Base-by-base conservation (phyloP, 2,888 invertebrate genomes). In the Galerucella pusilla region DNA sequence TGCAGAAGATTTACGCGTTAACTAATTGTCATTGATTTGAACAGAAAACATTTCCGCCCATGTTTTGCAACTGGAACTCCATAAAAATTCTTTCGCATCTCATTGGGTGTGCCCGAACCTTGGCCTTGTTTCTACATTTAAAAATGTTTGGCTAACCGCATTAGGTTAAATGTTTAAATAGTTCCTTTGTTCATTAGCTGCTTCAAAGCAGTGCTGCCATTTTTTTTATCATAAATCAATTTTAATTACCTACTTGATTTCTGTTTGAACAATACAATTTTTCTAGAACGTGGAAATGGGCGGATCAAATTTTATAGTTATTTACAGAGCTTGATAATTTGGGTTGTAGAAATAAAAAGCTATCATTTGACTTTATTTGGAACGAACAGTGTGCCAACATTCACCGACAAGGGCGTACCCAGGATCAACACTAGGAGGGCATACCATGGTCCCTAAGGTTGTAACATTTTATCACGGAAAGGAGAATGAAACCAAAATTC, bases 101-200 rank as follows among this genome's bases (percentile, higher is more conserved):
- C 49, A 6, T n/a, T 76, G 78, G 76, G 78, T 78, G 78, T 78
- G 76, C 71, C 70, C 49, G 65, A 76, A 76, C 76, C 78, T 78
- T 78, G 78, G 78, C 78, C 78, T 78, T 78, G 70, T 76, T 78
- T 67, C 72, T 66, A 16, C 72, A 59, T 66, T 78, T 74, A 52
- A 71, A 74, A 71, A 74, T 68, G 68, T 74, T 74, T 74, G 76
- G 45, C 74, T 74, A 74, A 69, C 63, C 46, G 67, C 76, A 72
- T 72, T 72, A 74, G 72, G 74, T 77, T 77, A 76, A 76, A 77
- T 65, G 66, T 74, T 66, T 77, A 66, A 72, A 74, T 70, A 71
- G 60, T 49, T 72, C 72, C 42, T 67, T 72, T 72, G 59, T 68
- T 54, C 28, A 68, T 68, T 68, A 12, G 57, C 16, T 20, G 20